Evolutionary conservation across 1,140 invertebrate species (phyloP), one percentile per base, ranked within the genome.

Genomic region (Drosophila nikananu): DNA sequence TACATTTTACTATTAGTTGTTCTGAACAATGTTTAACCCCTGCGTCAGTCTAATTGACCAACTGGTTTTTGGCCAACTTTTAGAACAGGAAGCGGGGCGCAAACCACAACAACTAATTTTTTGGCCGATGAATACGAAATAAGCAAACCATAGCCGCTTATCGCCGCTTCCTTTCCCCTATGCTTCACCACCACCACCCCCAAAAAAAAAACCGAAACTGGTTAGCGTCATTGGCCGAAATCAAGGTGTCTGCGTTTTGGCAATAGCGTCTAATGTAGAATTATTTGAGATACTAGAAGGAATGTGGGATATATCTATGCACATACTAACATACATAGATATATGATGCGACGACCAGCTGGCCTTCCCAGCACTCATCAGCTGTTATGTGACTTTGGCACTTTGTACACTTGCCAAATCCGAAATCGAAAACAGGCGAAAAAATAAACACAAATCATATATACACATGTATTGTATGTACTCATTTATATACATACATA

Each of bases 281-380:
- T 39, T 23, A n/a, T 57, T 57, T n/a, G 30, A 41, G 25, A 30
- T 48, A 37, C 30, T 52, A 64, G 32, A 73, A 62, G 52, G 44
- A 46, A 46, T 75, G n/a, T 41, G 15, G 60, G 21, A n/a, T 57
- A 37, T 55, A 19, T 30, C 9, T 19, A 9, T 8, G 49, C n/a
- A 13, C n/a, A 32, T n/a, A 35, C 27, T 35, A 21, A 10, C 21
- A 25, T n/a, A 23, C 39, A 32, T 42, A 54, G 59, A 58, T 27
- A 9, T 77, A 66, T 73, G 37, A 65, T 55, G 19, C 44, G 59
- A 81, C 55, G n/a, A 80, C 63, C 84, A 89, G 84, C 84, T 87
- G 83, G 81, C 83, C 83, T 87, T 83, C 81, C 83, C 62, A 73
- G 54, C 35, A 39, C 76, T 71, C 82, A 68, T 89, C 84, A 89